Conservation (phyloP, 2,113 vertebrate genomes). For the Steatornis caripensis region DNA sequence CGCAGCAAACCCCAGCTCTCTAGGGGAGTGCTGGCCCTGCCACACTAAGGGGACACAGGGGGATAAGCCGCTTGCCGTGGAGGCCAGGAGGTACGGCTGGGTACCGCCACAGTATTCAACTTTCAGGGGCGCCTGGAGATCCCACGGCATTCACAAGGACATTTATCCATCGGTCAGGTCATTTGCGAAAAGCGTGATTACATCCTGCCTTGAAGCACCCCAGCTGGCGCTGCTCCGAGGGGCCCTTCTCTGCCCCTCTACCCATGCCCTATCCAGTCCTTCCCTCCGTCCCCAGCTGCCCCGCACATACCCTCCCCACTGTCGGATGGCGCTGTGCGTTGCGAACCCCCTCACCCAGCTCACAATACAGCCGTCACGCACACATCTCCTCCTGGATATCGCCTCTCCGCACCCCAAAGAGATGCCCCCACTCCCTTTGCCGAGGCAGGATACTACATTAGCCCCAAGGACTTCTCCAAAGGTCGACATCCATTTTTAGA, state of each 20-base stretch:
- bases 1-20: not conserved
- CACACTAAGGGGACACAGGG: not conserved
- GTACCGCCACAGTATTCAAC: not conserved
- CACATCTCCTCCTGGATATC: not conserved
- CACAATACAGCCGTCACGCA: not conserved
- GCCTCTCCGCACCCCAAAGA: not conserved
- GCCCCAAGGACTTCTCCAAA: not conserved
- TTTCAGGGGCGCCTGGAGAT: too few species aligned
- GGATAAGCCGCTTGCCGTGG: not conserved
- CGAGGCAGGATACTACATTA: not conserved
- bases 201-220: not conserved
- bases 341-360: not conserved
- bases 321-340: accelerated
- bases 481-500: not conserved
- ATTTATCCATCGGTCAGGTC: not conserved
- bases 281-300: not conserved
- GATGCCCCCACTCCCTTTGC: accelerated
- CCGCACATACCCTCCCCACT: accelerated
- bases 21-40: not conserved
- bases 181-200: not conserved
- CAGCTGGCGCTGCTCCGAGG: not conserved
- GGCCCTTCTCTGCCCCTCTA: accelerated
- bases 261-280: not conserved
- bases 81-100: not conserved
- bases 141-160: not conserved